Conservation (phyloP, 2,888 invertebrate genomes). For the Amiota communis region DNA sequence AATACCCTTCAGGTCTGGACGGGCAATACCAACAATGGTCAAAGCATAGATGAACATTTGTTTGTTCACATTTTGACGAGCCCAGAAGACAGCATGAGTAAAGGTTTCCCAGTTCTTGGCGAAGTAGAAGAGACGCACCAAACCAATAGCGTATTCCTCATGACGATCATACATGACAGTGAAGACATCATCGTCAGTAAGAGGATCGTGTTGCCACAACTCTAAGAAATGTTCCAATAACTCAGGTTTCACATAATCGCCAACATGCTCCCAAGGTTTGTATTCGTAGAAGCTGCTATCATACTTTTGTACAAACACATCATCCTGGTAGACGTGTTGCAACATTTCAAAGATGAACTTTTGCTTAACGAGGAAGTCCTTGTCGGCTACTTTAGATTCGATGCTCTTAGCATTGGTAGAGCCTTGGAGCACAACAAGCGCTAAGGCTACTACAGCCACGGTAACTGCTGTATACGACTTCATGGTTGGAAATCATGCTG, state of each 20-base stretch:
- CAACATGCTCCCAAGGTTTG: conserved; percentile 76
- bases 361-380: conserved; percentile 74
- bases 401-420: conserved; percentile 55
- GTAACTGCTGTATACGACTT: conserved; percentile 68
- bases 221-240: conserved; percentile 76
- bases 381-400: conserved; percentile 74
- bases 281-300: conserved; percentile 76
- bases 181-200: conserved; percentile 67
- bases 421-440: conserved; percentile 57
- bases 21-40: conserved; percentile 77
- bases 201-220: conserved; percentile 75
- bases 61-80: conserved; percentile 79
- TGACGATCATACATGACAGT: conserved; percentile 62
- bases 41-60: conserved; percentile 78
- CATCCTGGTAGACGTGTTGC: conserved; percentile 78
- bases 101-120: conserved; percentile 85
- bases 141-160: conserved; percentile 76
- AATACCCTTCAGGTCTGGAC: conserved; percentile 76
- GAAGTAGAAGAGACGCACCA: conserved; percentile 79
- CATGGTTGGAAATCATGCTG: conserved; percentile 65
- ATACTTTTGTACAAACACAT: conserved; percentile 63
- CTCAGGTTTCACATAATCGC: conserved; percentile 77
- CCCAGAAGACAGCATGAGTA: conserved; percentile 81
- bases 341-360: conserved; percentile 75
- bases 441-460: conserved; percentile 52